phyloP scores from a whole-genome alignment of 2,113 vertebrate genomes.

The Phrynocephalus versicolor region DNA sequence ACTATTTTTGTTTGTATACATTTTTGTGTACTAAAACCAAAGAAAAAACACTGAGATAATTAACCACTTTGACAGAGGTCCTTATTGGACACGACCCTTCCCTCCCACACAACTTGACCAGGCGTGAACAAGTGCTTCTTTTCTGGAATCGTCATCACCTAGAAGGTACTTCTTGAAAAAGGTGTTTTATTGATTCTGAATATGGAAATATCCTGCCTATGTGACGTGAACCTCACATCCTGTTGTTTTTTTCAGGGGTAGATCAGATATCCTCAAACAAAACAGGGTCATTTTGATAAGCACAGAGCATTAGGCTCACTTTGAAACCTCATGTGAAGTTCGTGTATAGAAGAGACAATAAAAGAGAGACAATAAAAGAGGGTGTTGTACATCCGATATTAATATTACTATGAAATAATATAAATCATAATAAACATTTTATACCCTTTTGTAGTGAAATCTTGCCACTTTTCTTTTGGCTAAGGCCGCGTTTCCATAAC shows the following conservation, averaged over 20 bases:
- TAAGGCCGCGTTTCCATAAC: too few relatives aligned
- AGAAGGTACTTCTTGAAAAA: not conserved
- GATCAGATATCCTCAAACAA: too few relatives aligned
- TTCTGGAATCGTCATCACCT: not conserved
- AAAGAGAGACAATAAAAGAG: too few relatives aligned
- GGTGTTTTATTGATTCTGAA: not conserved
- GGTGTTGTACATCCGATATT: too few relatives aligned
- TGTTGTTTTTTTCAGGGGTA: not conserved
- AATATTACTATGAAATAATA: too few relatives aligned
- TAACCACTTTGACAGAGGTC: not conserved
- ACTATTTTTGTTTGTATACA: constrained; percentile 4
- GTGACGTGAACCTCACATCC: not conserved
- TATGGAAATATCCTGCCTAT: not conserved
- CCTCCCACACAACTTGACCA: not conserved
- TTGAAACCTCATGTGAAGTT: too few relatives aligned
- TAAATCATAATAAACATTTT: too few relatives aligned
- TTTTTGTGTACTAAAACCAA: not conserved
- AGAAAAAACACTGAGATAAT: not conserved
- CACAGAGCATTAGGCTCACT: too few relatives aligned
- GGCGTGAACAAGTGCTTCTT: not conserved
- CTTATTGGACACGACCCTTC: not conserved
- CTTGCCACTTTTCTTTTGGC: too few relatives aligned
- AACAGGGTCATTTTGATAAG: too few relatives aligned
- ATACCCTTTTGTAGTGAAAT: too few relatives aligned
- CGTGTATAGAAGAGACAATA: too few relatives aligned